A percentile compares a stretch with the other conserved stretches of the same genome.
phyloP scores from a whole-genome alignment of 2,888 invertebrate genomes.

The Dinocampus coccinellae region DNA sequence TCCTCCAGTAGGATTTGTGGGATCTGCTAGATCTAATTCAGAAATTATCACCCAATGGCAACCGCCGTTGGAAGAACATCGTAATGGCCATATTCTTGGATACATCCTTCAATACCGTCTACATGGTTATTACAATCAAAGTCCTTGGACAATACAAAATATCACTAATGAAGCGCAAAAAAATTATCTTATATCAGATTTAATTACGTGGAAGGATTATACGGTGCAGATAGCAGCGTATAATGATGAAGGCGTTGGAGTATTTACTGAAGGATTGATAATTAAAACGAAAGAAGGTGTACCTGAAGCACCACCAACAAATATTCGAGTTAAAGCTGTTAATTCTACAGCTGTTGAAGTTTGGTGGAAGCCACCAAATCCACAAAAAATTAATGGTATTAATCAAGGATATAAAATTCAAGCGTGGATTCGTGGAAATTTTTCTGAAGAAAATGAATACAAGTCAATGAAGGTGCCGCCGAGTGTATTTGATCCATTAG shows the following conservation, averaged over 20 bases:
- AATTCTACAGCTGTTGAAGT: conserved; percentile 90
- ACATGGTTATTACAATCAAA: conserved; percentile 87
- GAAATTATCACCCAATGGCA: conserved; percentile 98
- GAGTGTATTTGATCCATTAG: conserved; percentile 87
- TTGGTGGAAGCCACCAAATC: conserved; percentile 97
- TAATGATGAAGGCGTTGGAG: conserved; percentile 96
- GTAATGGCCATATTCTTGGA: conserved; percentile 95
- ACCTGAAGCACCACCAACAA: conserved; percentile 92
- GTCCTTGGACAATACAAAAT: conserved; percentile 92
- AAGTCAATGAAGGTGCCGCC: conserved; percentile 88
- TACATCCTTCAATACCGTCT: conserved; percentile 93
- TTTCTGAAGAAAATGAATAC: conserved; percentile 74
- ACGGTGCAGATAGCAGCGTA: conserved; percentile 96
- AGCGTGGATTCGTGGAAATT: conserved; percentile 78
- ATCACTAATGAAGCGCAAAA: conserved; percentile 94
- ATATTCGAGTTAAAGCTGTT: conserved; percentile 80
- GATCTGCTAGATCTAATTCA: conserved; percentile 92
- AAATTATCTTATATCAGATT: conserved; percentile 89
- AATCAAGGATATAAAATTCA: conserved; percentile 97
- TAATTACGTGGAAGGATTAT: conserved; percentile 98
- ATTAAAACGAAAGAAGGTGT: conserved; percentile 97
- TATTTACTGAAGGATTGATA: conserved; percentile 89
- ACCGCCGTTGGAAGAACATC: conserved; percentile 92
- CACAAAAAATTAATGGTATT: conserved; percentile 97
- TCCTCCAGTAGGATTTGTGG: conserved; percentile 94